Evolutionary conservation across 1,140 invertebrate genomes (phyloP), one percentile per base, ranked within the genome.

Genomic region (Adelges cooleyi): DNA sequence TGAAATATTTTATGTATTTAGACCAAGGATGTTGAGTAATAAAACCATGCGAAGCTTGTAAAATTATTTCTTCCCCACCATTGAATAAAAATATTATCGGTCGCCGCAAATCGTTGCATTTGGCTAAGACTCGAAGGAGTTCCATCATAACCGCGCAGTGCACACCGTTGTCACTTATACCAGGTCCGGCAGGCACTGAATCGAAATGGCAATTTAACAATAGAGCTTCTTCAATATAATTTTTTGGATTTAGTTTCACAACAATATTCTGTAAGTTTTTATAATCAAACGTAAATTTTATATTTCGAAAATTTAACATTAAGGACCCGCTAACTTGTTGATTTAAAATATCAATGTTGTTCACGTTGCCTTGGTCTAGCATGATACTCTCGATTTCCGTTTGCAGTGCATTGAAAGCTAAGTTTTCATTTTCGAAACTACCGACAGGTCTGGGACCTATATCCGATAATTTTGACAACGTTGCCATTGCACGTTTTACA

Each of bases 191-290:
- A 20, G 84, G 80, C n/a, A 88, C 84, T 46, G 84, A 82, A 74
- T 91, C 89, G 76, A 84, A 89, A 73, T 92, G 89, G 69, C 87
- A 89, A 75, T 90, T 92, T 36, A 92, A 74, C n/a, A 91, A 73
- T 33, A 91, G 67, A 44, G 82, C 80, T 59, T 81, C 72, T 66
- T 75, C 77, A 29, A 76, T 74, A 38, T 74, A 75, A 1, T 77
- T 76, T 54, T 33, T 22, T 1, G 84, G 76, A 27, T 74, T 77
- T 20, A 92, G 69, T 70, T 82, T 79, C 0, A 82, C 87, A 17
- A 87, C 74, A 51, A 90, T 73, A 75, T 90, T 90, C 44, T 80
- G 79, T 10, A 81, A 70, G 67, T 80, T 80, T 71, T n/a, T n/a
- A n/a, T n/a, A n/a, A n/a, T n/a, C n/a, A n/a, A n/a, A n/a, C n/a